Base-by-base conservation (phyloP, 1,140 invertebrate species). In the Panagrolaimus sp. region DNA sequence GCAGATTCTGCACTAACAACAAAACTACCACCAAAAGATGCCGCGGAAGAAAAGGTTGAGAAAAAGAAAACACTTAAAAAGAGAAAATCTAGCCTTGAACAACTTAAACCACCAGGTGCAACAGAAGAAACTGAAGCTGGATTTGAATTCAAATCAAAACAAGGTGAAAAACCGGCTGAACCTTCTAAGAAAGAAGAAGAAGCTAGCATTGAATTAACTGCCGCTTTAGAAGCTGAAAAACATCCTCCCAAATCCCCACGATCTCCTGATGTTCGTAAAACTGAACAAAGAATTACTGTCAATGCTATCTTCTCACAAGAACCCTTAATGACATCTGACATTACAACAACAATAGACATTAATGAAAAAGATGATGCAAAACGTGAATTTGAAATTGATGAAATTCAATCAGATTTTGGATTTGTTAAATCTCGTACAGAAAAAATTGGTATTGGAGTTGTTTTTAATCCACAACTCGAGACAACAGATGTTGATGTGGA, bases 401-500 rank as follows among this genome's bases (percentile, higher is more conserved):
- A 53, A 51, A 51, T 65, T 20, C 7, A 9, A 14, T 45, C 23
- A n/a, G 43, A 46, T 20, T 23, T 70, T 14, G 31, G 53, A 63
- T 38, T 44, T 5, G 68, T 63, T 44, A 72, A 72, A 43, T 27
- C 65, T 9, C 48, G 67, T 13, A 72, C 70, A 7, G 70, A 72
- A 45, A 14, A 62, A 20, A 68, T 72, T 14, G 70, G 70, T 1
- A 63, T 72, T 25, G 70, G 70, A 13, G 64, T 72, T 27, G 62
- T 53, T 14, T 72, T 72, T 20, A 72, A 67, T 57, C 16, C 44
- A 14, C 67, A 72, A 5, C 31, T 72, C 20, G 57, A 72, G 53
- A 72, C 68, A 13, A 65, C 57, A 31, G 66, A 68, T n/a, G 57
- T 72, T 16, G 70, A 72, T 23, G 46, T 69, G n/a, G 70, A 72